phyloP scores from a whole-genome alignment of 2,888 invertebrate species.

The Alloscopus bannaensis region DNA sequence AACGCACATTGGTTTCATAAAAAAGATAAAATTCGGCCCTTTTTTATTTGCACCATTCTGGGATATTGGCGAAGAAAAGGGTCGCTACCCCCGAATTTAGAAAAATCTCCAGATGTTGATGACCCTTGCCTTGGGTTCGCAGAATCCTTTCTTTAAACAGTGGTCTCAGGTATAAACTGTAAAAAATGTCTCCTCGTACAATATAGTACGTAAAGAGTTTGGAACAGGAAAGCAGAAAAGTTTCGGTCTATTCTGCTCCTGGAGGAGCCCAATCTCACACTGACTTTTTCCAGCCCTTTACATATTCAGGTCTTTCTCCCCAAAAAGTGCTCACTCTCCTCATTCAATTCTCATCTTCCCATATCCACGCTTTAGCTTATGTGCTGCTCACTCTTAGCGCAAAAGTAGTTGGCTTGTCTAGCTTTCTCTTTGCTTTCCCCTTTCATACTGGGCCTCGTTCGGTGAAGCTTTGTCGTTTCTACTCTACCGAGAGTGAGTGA shows the following conservation, averaged over 20 bases:
- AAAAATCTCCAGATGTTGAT: slow-evolving; percentile 18
- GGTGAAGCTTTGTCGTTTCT: too few relatives aligned
- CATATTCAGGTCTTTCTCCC: slow-evolving; percentile 57
- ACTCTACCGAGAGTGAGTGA: too few relatives aligned
- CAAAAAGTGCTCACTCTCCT: neutral
- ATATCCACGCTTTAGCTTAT: too few relatives aligned
- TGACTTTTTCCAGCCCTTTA: slow-evolving; percentile 54
- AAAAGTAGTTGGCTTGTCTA: too few relatives aligned
- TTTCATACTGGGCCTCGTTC: too few relatives aligned
- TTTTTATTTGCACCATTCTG: slow-evolving; percentile 31
- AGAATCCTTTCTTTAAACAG: neutral
- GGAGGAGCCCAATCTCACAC: slow-evolving; percentile 58
- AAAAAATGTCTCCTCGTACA: too few relatives aligned
- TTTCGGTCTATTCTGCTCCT: slow-evolving; percentile 36
- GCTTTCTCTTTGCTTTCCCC: too few relatives aligned
- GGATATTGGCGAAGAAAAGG: too few relatives aligned
- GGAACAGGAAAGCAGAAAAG: slow-evolving; percentile 6
- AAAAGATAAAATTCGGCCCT: slow-evolving; percentile 13
- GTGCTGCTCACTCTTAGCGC: too few relatives aligned
- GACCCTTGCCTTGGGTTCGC: neutral
- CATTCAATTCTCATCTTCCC: neutral
- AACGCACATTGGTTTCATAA: slow-evolving; percentile 12
- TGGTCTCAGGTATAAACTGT: too few relatives aligned
- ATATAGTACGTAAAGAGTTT: too few relatives aligned
- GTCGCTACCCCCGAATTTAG: too few relatives aligned